phyloP scores from a whole-genome alignment of 2,888 invertebrate species.

The Oligia fasciuncula region DNA sequence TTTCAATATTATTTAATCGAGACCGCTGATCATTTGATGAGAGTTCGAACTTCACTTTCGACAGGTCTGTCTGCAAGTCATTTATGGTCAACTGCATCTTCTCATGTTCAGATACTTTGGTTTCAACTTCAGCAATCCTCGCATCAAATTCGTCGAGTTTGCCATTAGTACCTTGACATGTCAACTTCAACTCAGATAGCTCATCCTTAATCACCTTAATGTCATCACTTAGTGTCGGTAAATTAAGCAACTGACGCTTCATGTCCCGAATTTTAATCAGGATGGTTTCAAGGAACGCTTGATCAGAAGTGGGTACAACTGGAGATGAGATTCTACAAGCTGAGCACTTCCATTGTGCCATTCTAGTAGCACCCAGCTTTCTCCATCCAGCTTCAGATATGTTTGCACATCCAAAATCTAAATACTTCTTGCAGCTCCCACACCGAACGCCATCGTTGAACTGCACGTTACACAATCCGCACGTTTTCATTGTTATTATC shows the following conservation, averaged over 20 bases:
- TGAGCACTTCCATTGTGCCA: not conserved
- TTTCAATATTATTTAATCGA: no score
- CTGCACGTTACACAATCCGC: not conserved
- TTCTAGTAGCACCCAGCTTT: not conserved
- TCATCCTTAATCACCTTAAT: not conserved
- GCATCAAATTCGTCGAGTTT: not conserved
- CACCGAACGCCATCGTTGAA: not conserved
- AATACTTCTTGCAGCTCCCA: constrained; percentile 7
- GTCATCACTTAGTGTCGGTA: not conserved
- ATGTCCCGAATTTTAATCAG: no score
- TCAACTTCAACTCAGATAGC: not conserved
- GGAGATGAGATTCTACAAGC: no score
- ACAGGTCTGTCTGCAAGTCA: no score
- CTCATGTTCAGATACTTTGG: no score
- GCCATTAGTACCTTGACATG: not conserved
- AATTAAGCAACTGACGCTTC: not conserved
- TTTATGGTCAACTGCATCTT: no score
- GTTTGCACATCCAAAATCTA: constrained; percentile 6
- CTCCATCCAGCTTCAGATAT: constrained; percentile 6
- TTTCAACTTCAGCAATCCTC: not conserved
- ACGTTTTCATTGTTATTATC: not conserved
- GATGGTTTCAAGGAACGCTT: no score
- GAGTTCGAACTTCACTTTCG: no score
- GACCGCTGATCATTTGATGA: no score
- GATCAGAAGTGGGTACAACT: no score